Conservation (phyloP, 30 jellyfish, hydroid and myxozoan genomes). For the Hydractinia echinata region DNA sequence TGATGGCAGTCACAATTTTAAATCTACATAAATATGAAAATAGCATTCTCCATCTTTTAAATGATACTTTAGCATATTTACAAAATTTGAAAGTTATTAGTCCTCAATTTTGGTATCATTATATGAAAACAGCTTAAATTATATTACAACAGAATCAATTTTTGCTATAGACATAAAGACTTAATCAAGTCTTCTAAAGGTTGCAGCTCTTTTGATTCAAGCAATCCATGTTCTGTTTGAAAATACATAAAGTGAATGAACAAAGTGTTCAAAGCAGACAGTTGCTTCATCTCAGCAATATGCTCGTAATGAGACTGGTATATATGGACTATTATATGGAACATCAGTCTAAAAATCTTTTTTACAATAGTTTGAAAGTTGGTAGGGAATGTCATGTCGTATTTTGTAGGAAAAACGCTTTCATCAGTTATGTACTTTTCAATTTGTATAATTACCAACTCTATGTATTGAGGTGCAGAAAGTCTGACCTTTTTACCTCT, state of each 20-base stretch:
- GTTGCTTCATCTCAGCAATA: constrained; percentile 56
- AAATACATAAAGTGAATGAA: constrained; percentile 93
- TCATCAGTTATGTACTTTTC: constrained; percentile 90
- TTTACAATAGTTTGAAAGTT: constrained; percentile 67
- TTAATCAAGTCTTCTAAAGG: constrained; percentile 85
- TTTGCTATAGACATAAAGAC: constrained; percentile 58
- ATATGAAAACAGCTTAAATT: background rate
- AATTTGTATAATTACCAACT: constrained; percentile 73
- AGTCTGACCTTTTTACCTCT: constrained; percentile 85
- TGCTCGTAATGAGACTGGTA: constrained; percentile 74
- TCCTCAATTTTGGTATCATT: no score
- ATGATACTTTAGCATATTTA: no score
- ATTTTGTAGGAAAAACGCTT: constrained; percentile 82
- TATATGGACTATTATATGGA: constrained; percentile 88
- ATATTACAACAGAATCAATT: background rate
- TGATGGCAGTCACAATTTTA: no score
- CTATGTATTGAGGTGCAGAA: constrained; percentile 96
- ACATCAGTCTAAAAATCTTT: constrained; percentile 69
- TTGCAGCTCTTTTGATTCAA: constrained; percentile 82
- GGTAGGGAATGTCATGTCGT: constrained; percentile 71
- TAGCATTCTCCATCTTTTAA: no score
- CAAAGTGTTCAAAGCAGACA: constrained; percentile 59
- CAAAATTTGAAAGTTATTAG: no score
- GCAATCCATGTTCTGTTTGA: constrained; percentile 84
- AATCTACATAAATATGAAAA: no score